These are phyloP conservation scores for Strigamia crassipes DNA, from an alignment of 2,888 invertebrate genomes.

Conservation along the genomic window DNA sequence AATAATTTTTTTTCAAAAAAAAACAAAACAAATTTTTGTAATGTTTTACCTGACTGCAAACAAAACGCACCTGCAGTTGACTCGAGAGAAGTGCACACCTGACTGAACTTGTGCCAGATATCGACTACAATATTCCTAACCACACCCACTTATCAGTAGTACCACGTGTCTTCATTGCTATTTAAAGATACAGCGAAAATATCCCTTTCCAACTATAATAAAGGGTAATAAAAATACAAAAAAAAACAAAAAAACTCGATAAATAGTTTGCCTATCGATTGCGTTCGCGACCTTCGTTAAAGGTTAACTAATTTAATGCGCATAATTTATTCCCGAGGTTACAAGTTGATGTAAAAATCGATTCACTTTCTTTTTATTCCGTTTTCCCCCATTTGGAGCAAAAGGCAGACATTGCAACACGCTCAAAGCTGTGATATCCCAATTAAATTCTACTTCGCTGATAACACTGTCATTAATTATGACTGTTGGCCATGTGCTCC, in stretches of 20 bases:
- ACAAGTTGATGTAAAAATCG: background rate
- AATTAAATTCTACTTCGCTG: too few species aligned
- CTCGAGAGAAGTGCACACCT: constrained; percentile 14
- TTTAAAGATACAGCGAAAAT: constrained; percentile 6
- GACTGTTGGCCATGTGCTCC: background rate
- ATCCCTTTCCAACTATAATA: background rate
- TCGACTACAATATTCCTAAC: constrained; percentile 33
- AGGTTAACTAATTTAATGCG: background rate
- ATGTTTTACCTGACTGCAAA: background rate
- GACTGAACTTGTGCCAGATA: constrained; percentile 39
- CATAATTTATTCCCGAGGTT: background rate
- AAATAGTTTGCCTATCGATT: background rate
- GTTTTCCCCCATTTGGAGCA: background rate
- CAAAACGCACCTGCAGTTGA: background rate
- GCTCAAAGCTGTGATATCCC: background rate
- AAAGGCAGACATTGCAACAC: background rate
- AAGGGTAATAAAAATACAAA: background rate
- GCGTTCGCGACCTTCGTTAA: background rate
- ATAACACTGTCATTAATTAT: background rate
- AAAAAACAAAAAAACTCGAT: background rate
- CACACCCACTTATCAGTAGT: constrained; percentile 34
- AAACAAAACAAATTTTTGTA: background rate
- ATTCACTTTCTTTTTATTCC: background rate
- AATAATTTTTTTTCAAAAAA: background rate
- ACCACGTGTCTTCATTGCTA: constrained; percentile 31